Percentiles rank a stretch among this genome's conserved stretches.
phyloP scores from a whole-genome alignment of 2,888 invertebrate genomes.

The Ophraella communa region DNA sequence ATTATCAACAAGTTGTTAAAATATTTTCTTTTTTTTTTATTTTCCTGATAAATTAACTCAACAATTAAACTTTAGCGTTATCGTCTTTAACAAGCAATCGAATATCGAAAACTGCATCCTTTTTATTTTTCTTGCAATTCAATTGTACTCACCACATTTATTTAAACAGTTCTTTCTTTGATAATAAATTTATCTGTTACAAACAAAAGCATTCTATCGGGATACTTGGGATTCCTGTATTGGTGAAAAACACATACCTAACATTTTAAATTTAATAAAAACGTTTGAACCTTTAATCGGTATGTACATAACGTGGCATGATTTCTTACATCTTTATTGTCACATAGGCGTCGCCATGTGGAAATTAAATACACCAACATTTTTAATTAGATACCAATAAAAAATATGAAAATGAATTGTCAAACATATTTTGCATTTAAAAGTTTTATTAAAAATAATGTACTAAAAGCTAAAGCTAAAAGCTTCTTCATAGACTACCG shows the following conservation, averaged over 20 bases:
- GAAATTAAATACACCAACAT: neutral
- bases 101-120: too few species aligned
- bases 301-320: constrained; percentile 47
- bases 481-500: too few species aligned
- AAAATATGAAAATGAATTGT: too few species aligned
- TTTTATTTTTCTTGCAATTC: neutral
- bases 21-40: too few species aligned
- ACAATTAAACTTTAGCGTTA: too few species aligned
- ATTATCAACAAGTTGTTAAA: too few species aligned
- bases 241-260: constrained; percentile 27
- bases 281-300: constrained; percentile 37
- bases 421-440: too few species aligned
- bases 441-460: too few species aligned
- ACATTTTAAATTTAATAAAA: constrained; percentile 40
- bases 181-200: constrained; percentile 31
- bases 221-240: constrained; percentile 29
- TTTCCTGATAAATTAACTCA: too few species aligned
- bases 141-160: neutral
- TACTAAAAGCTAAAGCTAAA: too few species aligned
- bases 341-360: constrained; percentile 15
- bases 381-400: too few species aligned
- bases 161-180: neutral
- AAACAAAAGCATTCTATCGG: constrained; percentile 34
- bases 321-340: constrained; percentile 44
- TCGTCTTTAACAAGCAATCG: too few species aligned